Base-by-base conservation (phyloP, 2,113 vertebrate genomes). In the Siphamia tubifer region DNA sequence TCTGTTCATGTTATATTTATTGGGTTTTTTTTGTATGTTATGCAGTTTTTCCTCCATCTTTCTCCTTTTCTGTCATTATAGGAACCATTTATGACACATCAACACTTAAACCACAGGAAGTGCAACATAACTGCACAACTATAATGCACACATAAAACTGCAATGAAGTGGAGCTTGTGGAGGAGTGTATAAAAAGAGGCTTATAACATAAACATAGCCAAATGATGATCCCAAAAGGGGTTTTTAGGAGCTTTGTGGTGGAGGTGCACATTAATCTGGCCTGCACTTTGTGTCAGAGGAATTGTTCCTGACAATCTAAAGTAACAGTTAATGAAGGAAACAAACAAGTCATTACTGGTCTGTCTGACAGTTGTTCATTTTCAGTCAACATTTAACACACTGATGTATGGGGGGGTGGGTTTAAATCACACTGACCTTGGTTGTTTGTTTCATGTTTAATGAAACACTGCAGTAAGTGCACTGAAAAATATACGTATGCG, bases 271-370 rank as follows among this genome's bases (percentile, higher is more conserved):
- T 55, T 27, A 20, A 49, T 55, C 48, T 3, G 58, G 58, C 4
- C 42, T 31, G 47, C 42, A 13, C 42, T 40, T 40, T 52, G 48
- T 40, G 42, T 67, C 35, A 13, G 20, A 44, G 4, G 32, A 71
- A 27, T 49, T 44, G 1, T 20, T 54, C 39, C 1, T 21, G 31
- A 76, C n/a, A n/a, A n/a, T 16, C 20, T n/a, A 27, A 73, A 61
- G 30, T 57, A 56, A 36, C 8, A 16, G 15, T 56, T 55, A 56
- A 72, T 78, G 42, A 62, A 62, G 23, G 27, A 25, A 23, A 25
- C 21, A 57, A 78, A 52, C 51, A 17, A 32, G 1, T 47, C 25
- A 35, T 30, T 10, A 53, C 21, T 38, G 45, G 34, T 10, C 35
- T n/a, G 25, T 4, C 32, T 39, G 45, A 31, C 17, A 31, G 23